A percentile compares a stretch with the other conserved stretches of the same genome.
phyloP scores from a whole-genome alignment of 2,888 invertebrate genomes.

The Colletes collaris region DNA sequence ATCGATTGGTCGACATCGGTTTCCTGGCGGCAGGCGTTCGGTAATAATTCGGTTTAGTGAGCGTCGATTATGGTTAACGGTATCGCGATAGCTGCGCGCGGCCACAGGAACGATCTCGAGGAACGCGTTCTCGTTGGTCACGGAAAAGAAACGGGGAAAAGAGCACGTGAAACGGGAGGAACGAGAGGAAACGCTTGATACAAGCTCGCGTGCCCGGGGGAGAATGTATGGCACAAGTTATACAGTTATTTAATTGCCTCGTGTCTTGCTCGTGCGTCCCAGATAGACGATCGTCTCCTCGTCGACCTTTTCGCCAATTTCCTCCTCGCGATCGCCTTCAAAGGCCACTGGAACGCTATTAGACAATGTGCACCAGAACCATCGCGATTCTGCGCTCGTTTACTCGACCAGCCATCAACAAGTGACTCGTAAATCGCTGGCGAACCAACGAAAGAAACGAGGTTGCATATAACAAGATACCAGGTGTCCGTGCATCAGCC shows the following conservation, averaged over 20 bases:
- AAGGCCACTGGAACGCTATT: slow-evolving; percentile 19
- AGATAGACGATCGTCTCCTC: slow-evolving; percentile 36
- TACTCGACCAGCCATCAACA: background rate
- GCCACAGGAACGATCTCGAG: slow-evolving; percentile 37
- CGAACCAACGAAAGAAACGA: too few species aligned
- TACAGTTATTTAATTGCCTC: slow-evolving; percentile 76
- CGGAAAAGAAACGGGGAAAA: slow-evolving; percentile 35
- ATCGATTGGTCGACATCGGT: background rate
- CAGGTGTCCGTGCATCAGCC: too few species aligned
- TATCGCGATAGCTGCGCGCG: slow-evolving; percentile 35
- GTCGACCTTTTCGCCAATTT: slow-evolving; percentile 26
- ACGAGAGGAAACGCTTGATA: slow-evolving; percentile 30
- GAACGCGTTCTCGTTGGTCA: slow-evolving; percentile 45
- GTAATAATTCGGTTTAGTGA: slow-evolving; percentile 22
- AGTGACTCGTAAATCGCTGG: too few species aligned
- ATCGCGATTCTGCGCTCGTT: background rate
- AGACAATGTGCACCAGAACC: background rate
- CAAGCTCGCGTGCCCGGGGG: slow-evolving; percentile 39
- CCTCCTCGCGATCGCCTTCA: slow-evolving; percentile 5
- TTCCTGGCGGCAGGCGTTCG: background rate
- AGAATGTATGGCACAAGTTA: slow-evolving; percentile 55
- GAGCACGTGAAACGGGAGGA: slow-evolving; percentile 48
- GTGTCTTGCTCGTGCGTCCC: slow-evolving; percentile 65
- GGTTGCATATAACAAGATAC: too few species aligned
- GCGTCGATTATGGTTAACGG: slow-evolving; percentile 60